Evolutionary conservation across 2,797 vertebrate genomes (phyloP).

Genomic region (Karalla daura): DNA sequence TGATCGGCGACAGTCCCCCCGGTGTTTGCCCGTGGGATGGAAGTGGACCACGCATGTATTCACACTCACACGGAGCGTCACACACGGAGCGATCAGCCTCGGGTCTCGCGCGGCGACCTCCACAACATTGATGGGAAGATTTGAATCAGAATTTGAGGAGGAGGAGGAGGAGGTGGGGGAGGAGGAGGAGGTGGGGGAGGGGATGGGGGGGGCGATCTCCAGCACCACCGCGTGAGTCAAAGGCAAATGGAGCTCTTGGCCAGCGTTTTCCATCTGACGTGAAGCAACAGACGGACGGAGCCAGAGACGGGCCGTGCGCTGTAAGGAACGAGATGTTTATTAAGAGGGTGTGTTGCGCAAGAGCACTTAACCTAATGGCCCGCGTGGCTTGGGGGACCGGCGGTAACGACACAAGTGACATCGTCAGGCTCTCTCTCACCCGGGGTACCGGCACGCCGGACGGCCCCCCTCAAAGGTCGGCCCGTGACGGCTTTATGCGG

Average conservation of each 20-base stretch:
- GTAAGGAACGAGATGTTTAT: constrained; percentile 56
- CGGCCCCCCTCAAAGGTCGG: constrained; percentile 17
- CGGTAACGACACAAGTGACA: constrained; percentile 19
- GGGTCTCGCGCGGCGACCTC: too few relatives aligned
- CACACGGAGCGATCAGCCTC: too few relatives aligned
- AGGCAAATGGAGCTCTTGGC: constrained; percentile 19
- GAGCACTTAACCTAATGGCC: constrained; percentile 64
- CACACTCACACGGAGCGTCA: too few relatives aligned
- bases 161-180: too few relatives aligned
- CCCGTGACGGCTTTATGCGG: constrained; percentile 50
- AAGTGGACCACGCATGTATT: too few relatives aligned
- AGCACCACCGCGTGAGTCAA: constrained; percentile 17
- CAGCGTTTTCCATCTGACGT: constrained; percentile 36
- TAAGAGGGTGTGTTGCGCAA: constrained; percentile 46
- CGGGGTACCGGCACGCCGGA: constrained; percentile 9
- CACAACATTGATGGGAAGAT: too few relatives aligned
- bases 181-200: too few relatives aligned
- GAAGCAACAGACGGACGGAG: constrained; percentile 21
- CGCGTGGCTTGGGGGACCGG: constrained; percentile 41
- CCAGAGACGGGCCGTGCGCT: constrained; percentile 25
- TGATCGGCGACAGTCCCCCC: too few relatives aligned
- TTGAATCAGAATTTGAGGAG: too few relatives aligned
- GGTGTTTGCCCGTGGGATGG: too few relatives aligned
- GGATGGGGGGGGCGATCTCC: constrained; percentile 5
- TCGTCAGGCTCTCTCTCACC: constrained; percentile 20